These are phyloP conservation scores for Rhinoraja longicauda DNA, from an alignment of 2,797 vertebrate species.

Conservation along the genomic window DNA sequence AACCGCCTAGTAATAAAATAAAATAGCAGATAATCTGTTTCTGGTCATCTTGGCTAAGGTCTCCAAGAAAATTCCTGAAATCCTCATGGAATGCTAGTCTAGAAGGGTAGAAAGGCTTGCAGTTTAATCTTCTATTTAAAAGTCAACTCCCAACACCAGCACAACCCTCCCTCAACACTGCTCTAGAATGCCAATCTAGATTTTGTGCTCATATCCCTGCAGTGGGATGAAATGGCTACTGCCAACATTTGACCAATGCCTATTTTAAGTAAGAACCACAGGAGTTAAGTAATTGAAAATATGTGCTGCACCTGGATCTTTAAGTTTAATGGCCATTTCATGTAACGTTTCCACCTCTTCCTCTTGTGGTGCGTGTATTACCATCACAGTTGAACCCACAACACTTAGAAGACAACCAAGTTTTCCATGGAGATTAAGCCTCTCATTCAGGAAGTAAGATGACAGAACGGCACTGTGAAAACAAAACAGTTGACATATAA, in stretches of 20 bases:
- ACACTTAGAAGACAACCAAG: constrained; percentile 91
- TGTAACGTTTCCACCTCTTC: constrained; percentile 86
- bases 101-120: neutral
- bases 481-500: constrained; percentile 40
- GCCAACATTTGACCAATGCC: neutral
- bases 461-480: constrained; percentile 82
- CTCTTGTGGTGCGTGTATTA: constrained; percentile 93
- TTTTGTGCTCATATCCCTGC: neutral
- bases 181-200: neutral
- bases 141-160: neutral
- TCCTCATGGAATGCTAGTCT: neutral
- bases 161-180: neutral
- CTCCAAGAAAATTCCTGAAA: neutral
- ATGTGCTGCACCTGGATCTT: constrained; percentile 78
- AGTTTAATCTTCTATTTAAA: neutral
- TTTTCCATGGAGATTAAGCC: constrained; percentile 94
- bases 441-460: constrained; percentile 91
- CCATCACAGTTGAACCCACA: constrained; percentile 94
- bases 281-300: neutral
- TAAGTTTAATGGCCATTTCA: constrained; percentile 83
- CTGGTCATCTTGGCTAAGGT: neutral
- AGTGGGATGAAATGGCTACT: neutral
- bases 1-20: neutral
- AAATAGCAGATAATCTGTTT: neutral
- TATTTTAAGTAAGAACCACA: neutral